These are phyloP conservation scores for Epinephelus awoara DNA, from an alignment of 2,797 vertebrate genomes.

Conservation along the genomic window DNA sequence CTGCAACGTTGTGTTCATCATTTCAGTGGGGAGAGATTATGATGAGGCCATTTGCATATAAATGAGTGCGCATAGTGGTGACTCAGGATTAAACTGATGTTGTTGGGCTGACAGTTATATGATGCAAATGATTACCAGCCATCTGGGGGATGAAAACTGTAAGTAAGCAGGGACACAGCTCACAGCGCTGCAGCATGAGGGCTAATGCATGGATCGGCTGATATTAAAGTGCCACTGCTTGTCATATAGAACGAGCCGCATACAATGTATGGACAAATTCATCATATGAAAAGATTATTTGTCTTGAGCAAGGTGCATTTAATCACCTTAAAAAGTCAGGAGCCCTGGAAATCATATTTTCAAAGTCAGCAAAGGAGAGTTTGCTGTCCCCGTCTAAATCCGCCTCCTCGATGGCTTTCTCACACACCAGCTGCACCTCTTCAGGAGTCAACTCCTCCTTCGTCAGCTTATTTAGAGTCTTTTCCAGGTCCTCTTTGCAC, in stretches of 20 bases:
- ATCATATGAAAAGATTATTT: not conserved
- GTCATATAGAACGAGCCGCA: not conserved
- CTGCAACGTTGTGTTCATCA: conserved; percentile 5
- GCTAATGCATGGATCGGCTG: not conserved
- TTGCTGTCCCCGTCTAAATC: conserved; percentile 97
- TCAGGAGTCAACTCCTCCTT: conserved; percentile 95
- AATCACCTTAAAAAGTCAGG: conserved; percentile 97
- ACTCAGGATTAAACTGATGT: conserved; percentile 27
- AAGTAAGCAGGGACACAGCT: conserved; percentile 4
- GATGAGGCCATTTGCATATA: conserved; percentile 36
- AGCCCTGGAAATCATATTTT: conserved; percentile 98
- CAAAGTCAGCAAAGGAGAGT: conserved; percentile 95
- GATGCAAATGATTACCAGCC: conserved; percentile 35
- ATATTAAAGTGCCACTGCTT: not conserved
- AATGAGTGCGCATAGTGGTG: conserved; percentile 29
- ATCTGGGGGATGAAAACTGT: conserved; percentile 29
- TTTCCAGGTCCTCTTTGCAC: conserved; percentile 96
- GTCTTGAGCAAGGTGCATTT: not conserved
- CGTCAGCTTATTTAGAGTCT: conserved; percentile 95
- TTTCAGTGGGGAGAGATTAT: conserved; percentile 14
- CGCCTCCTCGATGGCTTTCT: conserved; percentile 96
- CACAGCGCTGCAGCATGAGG: not conserved
- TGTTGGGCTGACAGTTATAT: conserved; percentile 38
- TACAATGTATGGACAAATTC: not conserved
- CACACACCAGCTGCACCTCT: conserved; percentile 94